These are phyloP conservation scores for Raja brachyura DNA, from an alignment of 2,113 vertebrate genomes.

Conservation along the genomic window DNA sequence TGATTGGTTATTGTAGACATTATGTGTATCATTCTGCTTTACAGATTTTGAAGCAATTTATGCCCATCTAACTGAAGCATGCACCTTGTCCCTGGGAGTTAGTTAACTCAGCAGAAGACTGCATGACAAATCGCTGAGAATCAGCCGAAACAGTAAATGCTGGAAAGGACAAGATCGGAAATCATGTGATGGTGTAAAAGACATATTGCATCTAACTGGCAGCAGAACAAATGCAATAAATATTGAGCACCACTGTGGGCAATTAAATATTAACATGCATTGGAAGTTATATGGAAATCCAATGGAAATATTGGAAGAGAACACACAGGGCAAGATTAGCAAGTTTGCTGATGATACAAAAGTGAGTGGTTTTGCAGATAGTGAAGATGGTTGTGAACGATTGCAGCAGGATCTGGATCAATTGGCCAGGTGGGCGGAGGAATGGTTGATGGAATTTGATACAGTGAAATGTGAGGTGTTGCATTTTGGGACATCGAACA, in stretches of 20 bases:
- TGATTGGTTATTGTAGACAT: background rate
- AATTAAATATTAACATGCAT: background rate
- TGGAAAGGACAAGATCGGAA: background rate
- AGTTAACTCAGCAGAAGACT: background rate
- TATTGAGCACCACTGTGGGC: background rate
- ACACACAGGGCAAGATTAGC: too few species aligned
- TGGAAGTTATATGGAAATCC: too few species aligned
- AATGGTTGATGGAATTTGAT: too few species aligned
- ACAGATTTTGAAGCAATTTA: background rate
- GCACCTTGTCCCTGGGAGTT: background rate
- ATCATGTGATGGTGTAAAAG: background rate
- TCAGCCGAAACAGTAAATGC: background rate
- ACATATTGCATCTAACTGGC: background rate
- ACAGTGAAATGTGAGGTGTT: too few species aligned
- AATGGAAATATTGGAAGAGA: too few species aligned
- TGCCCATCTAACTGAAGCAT: background rate
- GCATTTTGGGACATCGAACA: too few species aligned
- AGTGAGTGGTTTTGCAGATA: too few species aligned
- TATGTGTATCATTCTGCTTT: background rate
- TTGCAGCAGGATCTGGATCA: too few species aligned
- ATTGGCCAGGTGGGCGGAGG: too few species aligned
- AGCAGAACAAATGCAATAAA: slow-evolving; percentile 13
- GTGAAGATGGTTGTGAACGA: too few species aligned
- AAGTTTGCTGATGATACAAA: too few species aligned
- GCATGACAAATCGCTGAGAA: background rate